A percentile compares a stretch with the other conserved stretches of the same genome.
Evolutionary conservation across 2,113 vertebrate species (phyloP).

Genomic region (Chascanopsetta lugubris): DNA sequence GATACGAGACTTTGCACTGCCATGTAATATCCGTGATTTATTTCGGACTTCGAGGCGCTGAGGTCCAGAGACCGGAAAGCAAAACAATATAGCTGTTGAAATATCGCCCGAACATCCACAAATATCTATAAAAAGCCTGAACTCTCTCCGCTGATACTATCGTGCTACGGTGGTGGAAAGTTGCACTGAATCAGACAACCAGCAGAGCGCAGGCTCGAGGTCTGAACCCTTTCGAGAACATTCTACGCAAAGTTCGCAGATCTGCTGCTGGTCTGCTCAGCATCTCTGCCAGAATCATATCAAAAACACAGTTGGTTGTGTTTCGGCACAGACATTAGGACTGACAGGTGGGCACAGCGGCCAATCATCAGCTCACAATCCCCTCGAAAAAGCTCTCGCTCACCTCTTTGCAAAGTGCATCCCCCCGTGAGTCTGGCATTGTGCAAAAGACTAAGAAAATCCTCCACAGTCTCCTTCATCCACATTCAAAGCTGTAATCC

Average conservation of each 20-base stretch:
- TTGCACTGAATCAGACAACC: not conserved
- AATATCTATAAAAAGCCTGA: not conserved
- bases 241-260: not conserved
- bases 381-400: constrained; percentile 13
- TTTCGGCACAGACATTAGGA: constrained; percentile 26
- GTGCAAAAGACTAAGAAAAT: not conserved
- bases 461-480: constrained; percentile 24
- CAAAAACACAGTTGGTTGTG: constrained; percentile 49
- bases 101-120: not conserved
- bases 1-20: too few species aligned
- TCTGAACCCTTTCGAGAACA: constrained; percentile 12
- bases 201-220: not conserved
- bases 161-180: not conserved
- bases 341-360: constrained; percentile 42
- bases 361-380: constrained; percentile 35
- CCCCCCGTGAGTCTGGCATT: constrained; percentile 1
- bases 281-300: constrained; percentile 26
- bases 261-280: constrained; percentile 26
- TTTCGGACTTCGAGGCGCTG: too few species aligned
- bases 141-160: not conserved
- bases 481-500: constrained; percentile 18
- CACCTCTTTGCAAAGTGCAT: constrained; percentile 17
- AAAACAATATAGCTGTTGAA: not conserved
- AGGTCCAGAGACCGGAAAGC: not conserved
- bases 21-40: too few species aligned